phyloP scores from a whole-genome alignment of 1,140 invertebrate genomes.

The Riptortus pedestris region DNA sequence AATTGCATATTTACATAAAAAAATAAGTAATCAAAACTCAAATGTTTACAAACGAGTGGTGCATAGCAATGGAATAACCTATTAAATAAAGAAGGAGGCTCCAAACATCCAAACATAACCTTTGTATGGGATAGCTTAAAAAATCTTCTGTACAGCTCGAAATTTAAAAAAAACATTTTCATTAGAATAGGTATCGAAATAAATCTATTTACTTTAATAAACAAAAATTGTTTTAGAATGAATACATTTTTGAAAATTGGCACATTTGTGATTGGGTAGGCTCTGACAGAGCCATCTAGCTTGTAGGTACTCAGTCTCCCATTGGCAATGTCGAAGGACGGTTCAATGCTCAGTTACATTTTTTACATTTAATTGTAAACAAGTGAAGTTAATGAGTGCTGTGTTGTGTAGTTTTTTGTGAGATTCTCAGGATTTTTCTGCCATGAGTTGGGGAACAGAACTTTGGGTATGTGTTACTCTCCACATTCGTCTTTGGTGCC shows the following conservation, averaged over 20 bases:
- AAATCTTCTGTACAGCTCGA: no score
- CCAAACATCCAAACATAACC: no score
- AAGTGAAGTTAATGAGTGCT: neutral
- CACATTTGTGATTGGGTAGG: neutral
- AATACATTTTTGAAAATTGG: neutral
- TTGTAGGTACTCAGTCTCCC: neutral
- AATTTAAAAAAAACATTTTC: neutral
- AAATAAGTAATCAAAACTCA: neutral
- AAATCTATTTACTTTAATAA: neutral
- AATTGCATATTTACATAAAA: neutral
- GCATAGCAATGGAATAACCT: neutral
- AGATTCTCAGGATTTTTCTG: neutral
- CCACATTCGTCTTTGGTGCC: neutral
- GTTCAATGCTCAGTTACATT: neutral
- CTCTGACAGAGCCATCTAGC: neutral
- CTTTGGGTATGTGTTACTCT: neutral
- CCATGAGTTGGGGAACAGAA: constrained; percentile 7
- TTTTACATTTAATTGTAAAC: neutral
- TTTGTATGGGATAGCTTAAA: no score
- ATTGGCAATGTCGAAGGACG: neutral
- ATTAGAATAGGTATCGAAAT: neutral
- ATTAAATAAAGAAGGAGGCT: neutral
- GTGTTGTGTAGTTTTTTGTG: constrained; percentile 2
- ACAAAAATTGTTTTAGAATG: neutral
- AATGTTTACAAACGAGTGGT: neutral